Conservation (phyloP, 2,113 vertebrate species). For the Cettia cetti region DNA sequence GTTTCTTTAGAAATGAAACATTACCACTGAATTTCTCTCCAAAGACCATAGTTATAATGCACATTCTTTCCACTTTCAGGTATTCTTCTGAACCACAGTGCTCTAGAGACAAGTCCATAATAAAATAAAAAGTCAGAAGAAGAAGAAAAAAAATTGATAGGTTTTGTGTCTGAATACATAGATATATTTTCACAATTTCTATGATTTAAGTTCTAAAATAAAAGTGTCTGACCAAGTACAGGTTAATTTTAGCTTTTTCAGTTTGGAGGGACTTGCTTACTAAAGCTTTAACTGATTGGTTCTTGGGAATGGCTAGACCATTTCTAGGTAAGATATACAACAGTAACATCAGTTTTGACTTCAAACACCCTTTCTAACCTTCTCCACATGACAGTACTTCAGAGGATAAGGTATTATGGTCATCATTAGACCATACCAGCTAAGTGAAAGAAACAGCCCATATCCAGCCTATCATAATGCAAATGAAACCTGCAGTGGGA, state of each 20-base stretch:
- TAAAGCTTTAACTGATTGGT: background rate
- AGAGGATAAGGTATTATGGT: background rate
- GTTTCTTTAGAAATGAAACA: constrained; percentile 42
- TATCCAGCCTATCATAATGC: background rate
- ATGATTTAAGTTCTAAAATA: background rate
- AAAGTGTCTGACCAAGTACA: background rate
- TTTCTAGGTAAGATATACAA: background rate
- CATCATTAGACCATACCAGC: background rate
- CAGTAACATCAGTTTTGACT: background rate
- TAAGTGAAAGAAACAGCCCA: background rate
- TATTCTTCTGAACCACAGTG: background rate
- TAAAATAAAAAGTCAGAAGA: background rate
- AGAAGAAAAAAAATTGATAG: background rate
- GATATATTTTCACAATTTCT: background rate
- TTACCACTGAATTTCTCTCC: constrained; percentile 39
- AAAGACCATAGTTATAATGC: background rate
- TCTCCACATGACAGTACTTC: background rate
- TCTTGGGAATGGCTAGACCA: background rate
- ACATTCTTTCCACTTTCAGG: background rate
- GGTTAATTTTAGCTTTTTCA: background rate
- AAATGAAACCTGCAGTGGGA: background rate
- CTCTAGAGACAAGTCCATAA: background rate
- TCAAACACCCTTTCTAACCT: background rate
- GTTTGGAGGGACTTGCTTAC: background rate
- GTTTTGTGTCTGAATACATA: background rate